A percentile compares a stretch with the other conserved stretches of the same genome.
Conservation (phyloP, 2,797 vertebrate genomes). For the Ptychobarbus kaznakovi region DNA sequence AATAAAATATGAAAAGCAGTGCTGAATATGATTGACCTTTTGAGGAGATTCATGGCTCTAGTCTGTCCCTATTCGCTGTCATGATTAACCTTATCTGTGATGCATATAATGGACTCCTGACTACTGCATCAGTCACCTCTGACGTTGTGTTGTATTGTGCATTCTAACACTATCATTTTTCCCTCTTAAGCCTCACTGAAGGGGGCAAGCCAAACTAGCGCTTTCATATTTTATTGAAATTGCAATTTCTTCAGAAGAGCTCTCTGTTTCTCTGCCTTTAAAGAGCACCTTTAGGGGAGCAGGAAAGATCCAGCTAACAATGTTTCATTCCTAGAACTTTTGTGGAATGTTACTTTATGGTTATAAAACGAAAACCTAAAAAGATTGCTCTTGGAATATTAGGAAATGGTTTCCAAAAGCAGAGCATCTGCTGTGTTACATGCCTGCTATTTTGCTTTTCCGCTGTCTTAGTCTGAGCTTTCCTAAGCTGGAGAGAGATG, state of each 20-base stretch:
- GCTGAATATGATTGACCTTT: constrained; percentile 77
- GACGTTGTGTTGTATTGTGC: constrained; percentile 19
- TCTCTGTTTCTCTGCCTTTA: neutral
- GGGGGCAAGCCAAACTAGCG: neutral
- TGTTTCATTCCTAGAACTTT: neutral
- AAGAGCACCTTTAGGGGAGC: neutral
- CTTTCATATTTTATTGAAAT: constrained; percentile 7
- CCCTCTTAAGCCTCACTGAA: neutral
- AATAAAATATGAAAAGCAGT: constrained; percentile 69
- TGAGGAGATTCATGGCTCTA: constrained; percentile 47
- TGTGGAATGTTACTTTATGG: neutral
- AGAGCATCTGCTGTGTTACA: neutral
- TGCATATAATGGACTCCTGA: constrained; percentile 55
- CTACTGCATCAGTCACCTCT: constrained; percentile 27
- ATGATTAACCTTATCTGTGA: constrained; percentile 58
- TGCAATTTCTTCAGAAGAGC: constrained; percentile 1
- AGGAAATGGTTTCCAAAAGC: neutral
- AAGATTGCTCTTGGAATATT: neutral
- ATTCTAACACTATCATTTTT: constrained; percentile 24
- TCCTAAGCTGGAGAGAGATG: neutral
- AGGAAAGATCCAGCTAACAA: neutral
- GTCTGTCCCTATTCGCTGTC: constrained; percentile 44
- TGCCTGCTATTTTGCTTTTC: neutral
- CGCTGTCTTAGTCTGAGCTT: neutral
- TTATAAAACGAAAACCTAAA: neutral